Base-by-base conservation (phyloP, 92 coral and sea anemone genomes). In the Umimayanthus kanabou region DNA sequence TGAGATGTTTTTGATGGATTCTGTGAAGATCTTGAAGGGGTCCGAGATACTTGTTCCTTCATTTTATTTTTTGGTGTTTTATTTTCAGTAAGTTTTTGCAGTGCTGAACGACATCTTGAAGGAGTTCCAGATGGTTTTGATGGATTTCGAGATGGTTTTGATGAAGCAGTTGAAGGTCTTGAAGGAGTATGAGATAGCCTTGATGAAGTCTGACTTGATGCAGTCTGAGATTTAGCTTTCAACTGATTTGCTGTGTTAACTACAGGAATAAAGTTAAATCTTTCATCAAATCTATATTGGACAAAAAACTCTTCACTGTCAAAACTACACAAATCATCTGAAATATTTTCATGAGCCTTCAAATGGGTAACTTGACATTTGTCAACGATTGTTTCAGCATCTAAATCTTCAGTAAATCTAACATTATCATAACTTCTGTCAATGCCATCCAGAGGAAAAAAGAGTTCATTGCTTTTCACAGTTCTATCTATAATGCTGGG, bases 371-470 rank as follows among this genome's bases (percentile, higher is more conserved):
- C 99, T 37, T 73, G 70, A 76, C 95, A 92, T 80, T 91, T 92
- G 39, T 79, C 88, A 23, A 42, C 47, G 45, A 96, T 95, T 0
- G 96, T 90, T 89, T 95, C 96, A 20, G 96, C 98, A 87, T 96
- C 93, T 26, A 96, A 78, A 6, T 88, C 91, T n/a, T 88, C 96
- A 23, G 85, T 73, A 47, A 83, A 83, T 30, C 42, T 45, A 39
- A 81, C 23, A 25, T 80, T 79, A 25, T 91, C 67, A 37, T 23
- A 85, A 45, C 53, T 39, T 37, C 79, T 87, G 72, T 88, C 89
- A 2, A 88, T 85, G 42, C 69, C 69, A 28, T 78, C 76, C 22
- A 87, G 71, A 1, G 99, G 98, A 79, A 93, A 84, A 74, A 93
- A 95, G 2, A 96, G 85, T 76, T 96, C 99, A 47, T 74, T 55